These are phyloP conservation scores for Berghia stephanieae DNA, from an alignment of 1,140 invertebrate genomes.

Conservation along the genomic window DNA sequence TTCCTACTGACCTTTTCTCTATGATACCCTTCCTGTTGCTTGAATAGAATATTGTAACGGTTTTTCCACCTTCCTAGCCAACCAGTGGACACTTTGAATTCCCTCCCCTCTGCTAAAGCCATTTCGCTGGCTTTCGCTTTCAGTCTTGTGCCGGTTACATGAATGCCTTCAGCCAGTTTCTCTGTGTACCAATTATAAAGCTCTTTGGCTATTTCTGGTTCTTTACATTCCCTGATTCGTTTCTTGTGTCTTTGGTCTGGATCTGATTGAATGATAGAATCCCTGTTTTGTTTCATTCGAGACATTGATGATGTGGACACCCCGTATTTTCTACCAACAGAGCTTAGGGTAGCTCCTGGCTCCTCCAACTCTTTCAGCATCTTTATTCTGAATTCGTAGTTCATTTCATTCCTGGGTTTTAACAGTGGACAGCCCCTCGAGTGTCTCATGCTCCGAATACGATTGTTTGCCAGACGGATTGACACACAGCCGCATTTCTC, in stretches of 20 bases:
- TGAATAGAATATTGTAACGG: conserved; percentile 27
- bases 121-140: conserved; percentile 24
- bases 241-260: conserved; percentile 6
- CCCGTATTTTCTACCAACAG: conserved; percentile 24
- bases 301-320: conserved; percentile 33
- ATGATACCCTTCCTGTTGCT: neutral
- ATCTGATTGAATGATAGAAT: neutral
- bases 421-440: conserved; percentile 27
- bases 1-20: neutral
- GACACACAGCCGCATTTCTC: conserved; percentile 32
- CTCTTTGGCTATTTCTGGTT: conserved; percentile 15
- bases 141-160: conserved; percentile 22
- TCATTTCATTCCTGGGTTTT: conserved; percentile 27
- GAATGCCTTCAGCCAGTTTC: conserved; percentile 24
- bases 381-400: conserved; percentile 18
- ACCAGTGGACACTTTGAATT: conserved; percentile 28
- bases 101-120: conserved; percentile 17
- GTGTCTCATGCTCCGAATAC: conserved; percentile 13
- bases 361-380: conserved; percentile 30
- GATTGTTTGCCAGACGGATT: conserved; percentile 9
- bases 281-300: conserved; percentile 21
- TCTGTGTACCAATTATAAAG: conserved; percentile 27
- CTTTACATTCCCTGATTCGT: conserved; percentile 27
- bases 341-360: conserved; percentile 27
- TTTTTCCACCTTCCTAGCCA: conserved; percentile 28